These are phyloP conservation scores for Parotocinclus haroldoi DNA, from an alignment of 2,797 vertebrate genomes.

Conservation along the genomic window DNA sequence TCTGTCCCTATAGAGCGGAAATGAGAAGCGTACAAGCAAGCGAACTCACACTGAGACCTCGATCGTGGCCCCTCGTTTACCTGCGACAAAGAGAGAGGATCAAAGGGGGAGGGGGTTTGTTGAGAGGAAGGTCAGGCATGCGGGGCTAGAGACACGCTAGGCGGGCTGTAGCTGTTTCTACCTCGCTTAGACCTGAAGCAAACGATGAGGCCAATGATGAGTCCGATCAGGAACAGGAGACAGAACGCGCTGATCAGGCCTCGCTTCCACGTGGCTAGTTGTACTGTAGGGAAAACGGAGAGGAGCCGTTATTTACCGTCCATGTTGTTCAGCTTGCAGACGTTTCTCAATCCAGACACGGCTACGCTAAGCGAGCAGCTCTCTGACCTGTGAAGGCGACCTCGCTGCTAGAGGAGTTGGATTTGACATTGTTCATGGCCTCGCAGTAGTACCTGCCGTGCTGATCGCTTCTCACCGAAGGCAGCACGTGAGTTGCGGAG, in stretches of 20 bases:
- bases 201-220: conserved; percentile 48
- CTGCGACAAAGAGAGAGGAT: conserved; percentile 68
- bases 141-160: conserved; percentile 53
- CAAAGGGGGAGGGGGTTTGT: conserved; percentile 59
- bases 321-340: no score
- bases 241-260: conserved; percentile 51
- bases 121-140: conserved; percentile 52
- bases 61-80: conserved; percentile 65
- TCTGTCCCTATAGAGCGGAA: not conserved
- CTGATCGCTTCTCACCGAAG: conserved; percentile 23
- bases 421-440: conserved; percentile 59
- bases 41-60: conserved; percentile 79
- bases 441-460: conserved; percentile 64
- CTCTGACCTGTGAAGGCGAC: conserved; percentile 53
- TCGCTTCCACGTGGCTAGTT: conserved; percentile 70
- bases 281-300: conserved; percentile 52
- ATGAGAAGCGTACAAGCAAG: conserved; percentile 55
- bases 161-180: conserved; percentile 70
- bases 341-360: no score
- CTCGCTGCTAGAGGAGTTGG: conserved; percentile 24
- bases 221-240: conserved; percentile 47
- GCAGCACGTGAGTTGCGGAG: conserved; percentile 29
- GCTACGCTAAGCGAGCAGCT: conserved; percentile 13
- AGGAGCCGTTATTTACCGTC: not conserved
- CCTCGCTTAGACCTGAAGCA: conserved; percentile 66